A percentile compares a stretch with the other conserved stretches of the same genome.
Evolutionary conservation across 2,888 invertebrate genomes (phyloP).

Genomic region (Rhingia rostrata): DNA sequence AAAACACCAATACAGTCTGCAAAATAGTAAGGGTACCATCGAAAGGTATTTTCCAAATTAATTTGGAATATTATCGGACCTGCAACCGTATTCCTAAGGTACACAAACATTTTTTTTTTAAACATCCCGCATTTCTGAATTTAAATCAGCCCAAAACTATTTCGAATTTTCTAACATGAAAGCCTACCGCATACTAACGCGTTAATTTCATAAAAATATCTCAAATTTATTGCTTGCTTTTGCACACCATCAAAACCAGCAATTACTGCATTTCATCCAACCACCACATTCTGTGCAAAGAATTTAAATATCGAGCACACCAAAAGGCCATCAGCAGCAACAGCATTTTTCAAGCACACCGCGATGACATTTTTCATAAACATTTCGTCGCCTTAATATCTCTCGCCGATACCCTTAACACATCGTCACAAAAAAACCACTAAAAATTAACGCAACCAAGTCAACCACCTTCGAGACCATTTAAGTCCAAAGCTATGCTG

Average conservation of each 20-base stretch:
- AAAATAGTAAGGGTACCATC: too few relatives aligned
- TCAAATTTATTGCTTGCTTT: slow-evolving; percentile 7
- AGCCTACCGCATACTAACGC: slow-evolving; percentile 31
- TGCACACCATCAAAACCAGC: slow-evolving; percentile 35
- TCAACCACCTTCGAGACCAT: slow-evolving; percentile 66
- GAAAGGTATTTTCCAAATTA: too few relatives aligned
- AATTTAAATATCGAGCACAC: slow-evolving; percentile 68
- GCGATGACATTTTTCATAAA: slow-evolving; percentile 49
- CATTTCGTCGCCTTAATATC: slow-evolving; percentile 59
- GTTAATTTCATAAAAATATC: slow-evolving; percentile 43
- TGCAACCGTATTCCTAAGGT: too few relatives aligned
- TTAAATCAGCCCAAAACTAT: too few relatives aligned
- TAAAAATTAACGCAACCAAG: slow-evolving; percentile 48
- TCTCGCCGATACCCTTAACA: slow-evolving; percentile 10
- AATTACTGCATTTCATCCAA: slow-evolving; percentile 37
- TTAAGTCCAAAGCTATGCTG: slow-evolving; percentile 60
- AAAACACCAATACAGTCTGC: too few relatives aligned
- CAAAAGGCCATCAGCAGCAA: slow-evolving; percentile 8
- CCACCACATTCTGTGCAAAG: slow-evolving; percentile 41
- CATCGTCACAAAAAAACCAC: slow-evolving; percentile 2
- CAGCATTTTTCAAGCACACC: slow-evolving; percentile 41
- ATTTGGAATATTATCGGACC: too few relatives aligned
- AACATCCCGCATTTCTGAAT: too few relatives aligned
- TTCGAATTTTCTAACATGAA: slow-evolving; percentile 23
- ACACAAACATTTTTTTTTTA: too few relatives aligned